Evolutionary conservation across 2,888 invertebrate genomes (phyloP).

Genomic region (Epiperipatus broadwayi): DNA sequence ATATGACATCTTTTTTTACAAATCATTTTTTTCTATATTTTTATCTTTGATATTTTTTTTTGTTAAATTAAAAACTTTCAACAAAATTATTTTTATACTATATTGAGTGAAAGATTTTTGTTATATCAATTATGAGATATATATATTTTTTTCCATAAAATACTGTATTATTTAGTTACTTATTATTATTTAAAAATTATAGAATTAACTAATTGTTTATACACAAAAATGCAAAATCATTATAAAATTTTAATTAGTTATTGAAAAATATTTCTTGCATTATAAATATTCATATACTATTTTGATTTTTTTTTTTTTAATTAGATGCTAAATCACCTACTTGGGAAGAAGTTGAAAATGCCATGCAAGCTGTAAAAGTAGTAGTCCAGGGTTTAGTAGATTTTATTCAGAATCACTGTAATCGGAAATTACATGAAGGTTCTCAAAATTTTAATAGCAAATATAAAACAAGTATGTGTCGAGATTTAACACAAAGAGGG

Average conservation of each 20-base stretch:
- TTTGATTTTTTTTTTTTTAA: constrained; percentile 7
- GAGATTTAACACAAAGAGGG: constrained; percentile 56
- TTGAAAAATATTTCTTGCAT: background rate
- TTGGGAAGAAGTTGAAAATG: constrained; percentile 27
- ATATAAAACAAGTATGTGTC: constrained; percentile 76
- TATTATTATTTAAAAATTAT: too few species aligned
- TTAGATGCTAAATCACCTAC: constrained; percentile 26
- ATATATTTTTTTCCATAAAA: too few species aligned
- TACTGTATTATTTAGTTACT: too few species aligned
- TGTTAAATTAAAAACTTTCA: too few species aligned
- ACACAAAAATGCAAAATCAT: too few species aligned
- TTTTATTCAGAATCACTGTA: constrained; percentile 53
- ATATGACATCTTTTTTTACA: too few species aligned
- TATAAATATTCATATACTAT: background rate
- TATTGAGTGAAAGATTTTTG: too few species aligned
- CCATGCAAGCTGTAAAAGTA: constrained; percentile 27
- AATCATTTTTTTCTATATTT: too few species aligned
- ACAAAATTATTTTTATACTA: too few species aligned
- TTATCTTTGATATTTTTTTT: too few species aligned
- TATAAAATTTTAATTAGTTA: background rate
- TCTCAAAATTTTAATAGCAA: constrained; percentile 38
- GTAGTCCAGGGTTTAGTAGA: constrained; percentile 57
- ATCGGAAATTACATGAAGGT: constrained; percentile 30
- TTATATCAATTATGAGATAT: too few species aligned
- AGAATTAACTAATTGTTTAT: too few species aligned